Evolutionary conservation across 1,140 invertebrate species (phyloP).

Genomic region (Anastatus disparis): DNA sequence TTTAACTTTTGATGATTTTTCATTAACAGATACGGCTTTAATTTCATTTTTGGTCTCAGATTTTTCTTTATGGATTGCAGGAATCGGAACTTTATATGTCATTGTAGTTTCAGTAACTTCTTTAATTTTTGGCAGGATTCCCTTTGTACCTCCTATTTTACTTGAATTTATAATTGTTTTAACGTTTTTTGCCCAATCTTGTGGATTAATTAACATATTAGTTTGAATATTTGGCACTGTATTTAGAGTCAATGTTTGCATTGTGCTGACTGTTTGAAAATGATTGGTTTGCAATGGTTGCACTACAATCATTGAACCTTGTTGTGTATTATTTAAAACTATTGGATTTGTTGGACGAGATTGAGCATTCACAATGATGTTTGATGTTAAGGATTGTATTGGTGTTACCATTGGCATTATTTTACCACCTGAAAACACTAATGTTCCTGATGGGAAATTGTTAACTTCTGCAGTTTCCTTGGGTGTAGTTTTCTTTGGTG

Average conservation of each 20-base stretch:
- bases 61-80: conserved; percentile 68
- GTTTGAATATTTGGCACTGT: conserved; percentile 54
- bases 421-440: conserved; percentile 61
- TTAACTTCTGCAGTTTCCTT: conserved; percentile 50
- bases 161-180: conserved; percentile 61
- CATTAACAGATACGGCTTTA: conserved; percentile 4
- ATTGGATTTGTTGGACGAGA: conserved; percentile 56
- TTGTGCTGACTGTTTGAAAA: conserved; percentile 57
- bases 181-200: conserved; percentile 62
- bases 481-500: conserved; percentile 44
- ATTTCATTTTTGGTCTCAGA: conserved; percentile 57
- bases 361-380: conserved; percentile 62
- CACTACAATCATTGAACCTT: conserved; percentile 65
- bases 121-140: conserved; percentile 63
- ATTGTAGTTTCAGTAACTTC: conserved; percentile 72
- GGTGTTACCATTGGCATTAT: conserved; percentile 63
- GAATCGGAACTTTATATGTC: conserved; percentile 78
- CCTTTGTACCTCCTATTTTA: conserved; percentile 61
- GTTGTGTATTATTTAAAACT: conserved; percentile 59
- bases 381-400: conserved; percentile 54
- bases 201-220: conserved; percentile 59
- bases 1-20: conserved; percentile 25
- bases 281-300: conserved; percentile 58
- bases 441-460: conserved; percentile 56
- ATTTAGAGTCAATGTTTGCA: conserved; percentile 56